Percentiles rank a stretch among this genome's conserved stretches.
Evolutionary conservation across 2,888 invertebrate species (phyloP).

Genomic region (Petrolisthes cinctipes): DNA sequence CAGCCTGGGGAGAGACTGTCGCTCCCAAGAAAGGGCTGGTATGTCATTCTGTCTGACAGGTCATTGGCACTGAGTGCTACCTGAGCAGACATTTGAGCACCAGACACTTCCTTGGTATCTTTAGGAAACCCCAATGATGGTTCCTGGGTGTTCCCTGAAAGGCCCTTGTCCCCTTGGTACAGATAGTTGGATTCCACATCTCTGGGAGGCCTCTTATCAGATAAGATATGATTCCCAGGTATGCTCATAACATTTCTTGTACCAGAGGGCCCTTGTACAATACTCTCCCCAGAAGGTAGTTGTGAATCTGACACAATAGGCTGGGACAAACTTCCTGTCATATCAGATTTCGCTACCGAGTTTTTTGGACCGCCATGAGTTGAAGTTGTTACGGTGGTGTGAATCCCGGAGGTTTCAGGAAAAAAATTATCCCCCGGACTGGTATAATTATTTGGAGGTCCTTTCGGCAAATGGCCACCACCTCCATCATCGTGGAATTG

Average conservation of each 20-base stretch:
- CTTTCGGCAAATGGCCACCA: neutral
- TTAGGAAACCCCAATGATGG: neutral
- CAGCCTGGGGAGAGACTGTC: conserved; percentile 17
- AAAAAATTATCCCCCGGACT: neutral
- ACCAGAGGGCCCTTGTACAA: conserved; percentile 13
- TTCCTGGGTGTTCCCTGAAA: neutral
- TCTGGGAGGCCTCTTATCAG: neutral
- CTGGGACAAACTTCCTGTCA: conserved; percentile 15
- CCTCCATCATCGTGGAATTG: conserved; percentile 14
- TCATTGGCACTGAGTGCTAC: neutral
- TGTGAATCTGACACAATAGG: conserved; percentile 12
- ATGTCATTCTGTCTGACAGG: neutral
- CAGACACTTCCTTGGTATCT: conserved; percentile 7
- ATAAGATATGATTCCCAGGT: neutral
- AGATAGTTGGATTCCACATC: neutral
- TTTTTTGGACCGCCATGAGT: conserved; percentile 17
- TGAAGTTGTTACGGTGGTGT: neutral
- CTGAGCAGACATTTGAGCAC: neutral
- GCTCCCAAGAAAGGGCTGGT: conserved; percentile 15
- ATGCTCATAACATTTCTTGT: conserved; percentile 1
- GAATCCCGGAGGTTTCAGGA: neutral
- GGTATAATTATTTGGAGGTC: neutral
- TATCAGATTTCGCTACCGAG: conserved; percentile 31
- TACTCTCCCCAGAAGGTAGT: conserved; percentile 14
- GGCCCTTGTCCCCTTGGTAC: conserved; percentile 17